Conservation (phyloP, 2,113 vertebrate species). For the Hydrochoerus hydrochaeris region DNA sequence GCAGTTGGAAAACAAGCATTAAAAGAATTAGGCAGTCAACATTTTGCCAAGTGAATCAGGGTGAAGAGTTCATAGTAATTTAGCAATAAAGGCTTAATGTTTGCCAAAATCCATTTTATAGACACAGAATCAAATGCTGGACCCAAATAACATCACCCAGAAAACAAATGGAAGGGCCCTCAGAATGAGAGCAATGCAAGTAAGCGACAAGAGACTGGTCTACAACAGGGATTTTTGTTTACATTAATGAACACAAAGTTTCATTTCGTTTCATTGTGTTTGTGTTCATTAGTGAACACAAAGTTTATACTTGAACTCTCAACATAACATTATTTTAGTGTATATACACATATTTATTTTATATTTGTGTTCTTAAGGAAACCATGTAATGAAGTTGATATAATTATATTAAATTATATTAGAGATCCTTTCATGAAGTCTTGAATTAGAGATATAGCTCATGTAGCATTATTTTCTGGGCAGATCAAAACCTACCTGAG, state of each 20-base stretch:
- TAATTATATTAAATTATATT: background rate
- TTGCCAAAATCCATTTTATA: background rate
- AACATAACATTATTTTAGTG: background rate
- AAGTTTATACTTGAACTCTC: background rate
- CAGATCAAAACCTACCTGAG: background rate
- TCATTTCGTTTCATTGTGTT: background rate
- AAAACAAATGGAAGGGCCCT: background rate
- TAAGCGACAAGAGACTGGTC: background rate
- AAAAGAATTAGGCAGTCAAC: background rate
- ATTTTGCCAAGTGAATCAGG: conserved; percentile 39
- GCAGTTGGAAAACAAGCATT: background rate
- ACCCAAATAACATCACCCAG: background rate
- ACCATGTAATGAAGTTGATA: background rate
- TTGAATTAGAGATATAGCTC: background rate
- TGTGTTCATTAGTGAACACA: background rate
- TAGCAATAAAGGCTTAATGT: background rate
- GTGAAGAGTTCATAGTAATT: background rate
- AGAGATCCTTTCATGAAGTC: background rate
- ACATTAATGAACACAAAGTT: background rate
- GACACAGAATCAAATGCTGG: background rate
- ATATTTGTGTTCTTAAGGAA: conserved; percentile 6
- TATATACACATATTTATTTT: background rate
- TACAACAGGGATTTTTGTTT: background rate
- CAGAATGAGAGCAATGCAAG: background rate
- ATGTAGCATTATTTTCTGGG: background rate